Percentiles rank a stretch among this genome's conserved stretches.
Conservation (phyloP, 2,888 invertebrate genomes). For the Argyresthia goedartella region DNA sequence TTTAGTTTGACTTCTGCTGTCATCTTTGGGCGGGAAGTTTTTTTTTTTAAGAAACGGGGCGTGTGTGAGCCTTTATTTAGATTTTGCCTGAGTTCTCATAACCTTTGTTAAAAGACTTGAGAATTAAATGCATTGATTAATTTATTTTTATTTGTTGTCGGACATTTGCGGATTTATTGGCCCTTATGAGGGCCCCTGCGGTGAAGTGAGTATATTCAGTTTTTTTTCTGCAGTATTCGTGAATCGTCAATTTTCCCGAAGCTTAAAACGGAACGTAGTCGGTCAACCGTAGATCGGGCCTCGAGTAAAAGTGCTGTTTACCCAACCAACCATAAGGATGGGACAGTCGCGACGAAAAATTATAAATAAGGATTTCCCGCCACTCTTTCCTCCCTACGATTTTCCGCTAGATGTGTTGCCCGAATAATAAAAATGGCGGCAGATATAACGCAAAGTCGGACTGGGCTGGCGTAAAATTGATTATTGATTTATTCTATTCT, state of each 20-base stretch:
- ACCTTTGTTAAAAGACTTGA: too few species aligned
- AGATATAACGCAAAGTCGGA: conserved; percentile 40
- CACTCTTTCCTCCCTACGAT: conserved; percentile 27
- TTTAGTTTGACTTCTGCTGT: background rate
- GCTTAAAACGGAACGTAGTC: background rate
- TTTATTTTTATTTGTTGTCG: too few species aligned
- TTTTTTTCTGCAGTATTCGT: too few species aligned
- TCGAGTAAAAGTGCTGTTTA: background rate
- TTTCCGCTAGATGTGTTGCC: conserved; percentile 55
- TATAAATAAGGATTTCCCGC: conserved; percentile 37
- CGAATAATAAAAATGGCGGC: conserved; percentile 47
- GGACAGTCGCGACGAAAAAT: conserved; percentile 16
- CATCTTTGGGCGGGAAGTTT: too few species aligned
- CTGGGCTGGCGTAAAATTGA: conserved; percentile 59
- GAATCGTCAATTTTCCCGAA: background rate
- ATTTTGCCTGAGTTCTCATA: too few species aligned
- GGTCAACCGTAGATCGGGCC: background rate
- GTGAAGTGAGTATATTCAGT: too few species aligned
- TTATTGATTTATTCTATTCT: conserved; percentile 44
- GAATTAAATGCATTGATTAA: too few species aligned
- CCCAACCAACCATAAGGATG: background rate
- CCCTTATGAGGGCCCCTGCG: too few species aligned
- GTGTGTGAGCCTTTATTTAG: too few species aligned
- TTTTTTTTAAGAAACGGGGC: too few species aligned
- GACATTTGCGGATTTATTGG: too few species aligned